Percentiles rank a stretch among this genome's conserved stretches.
These are phyloP conservation scores for Ecliptopera silaceata DNA, from an alignment of 2,888 invertebrate species.

Conservation along the genomic window DNA sequence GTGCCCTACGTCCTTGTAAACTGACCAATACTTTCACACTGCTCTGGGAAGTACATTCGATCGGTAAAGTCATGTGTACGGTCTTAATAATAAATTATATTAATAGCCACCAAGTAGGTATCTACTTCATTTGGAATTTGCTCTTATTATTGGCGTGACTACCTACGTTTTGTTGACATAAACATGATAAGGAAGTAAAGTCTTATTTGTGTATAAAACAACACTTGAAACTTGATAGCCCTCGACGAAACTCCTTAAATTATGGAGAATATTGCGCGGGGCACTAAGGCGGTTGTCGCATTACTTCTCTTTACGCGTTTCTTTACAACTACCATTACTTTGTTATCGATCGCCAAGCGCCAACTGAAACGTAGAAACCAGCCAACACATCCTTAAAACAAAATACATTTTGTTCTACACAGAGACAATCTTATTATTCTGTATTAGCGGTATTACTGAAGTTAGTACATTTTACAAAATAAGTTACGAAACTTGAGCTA, in stretches of 20 bases:
- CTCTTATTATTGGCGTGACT: conserved; percentile 32
- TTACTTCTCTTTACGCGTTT: conserved; percentile 42
- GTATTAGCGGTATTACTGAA: too few relatives aligned
- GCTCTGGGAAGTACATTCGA: conserved; percentile 13
- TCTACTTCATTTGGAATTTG: conserved; percentile 28
- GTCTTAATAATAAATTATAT: conserved; percentile 14
- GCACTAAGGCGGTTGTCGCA: conserved; percentile 44
- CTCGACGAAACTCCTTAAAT: conserved; percentile 50
- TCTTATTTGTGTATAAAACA: conserved; percentile 41
- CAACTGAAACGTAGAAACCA: conserved; percentile 35
- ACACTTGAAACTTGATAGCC: conserved; percentile 53
- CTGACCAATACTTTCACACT: conserved; percentile 15
- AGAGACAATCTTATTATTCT: too few relatives aligned
- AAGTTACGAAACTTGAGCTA: too few relatives aligned
- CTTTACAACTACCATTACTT: conserved; percentile 51
- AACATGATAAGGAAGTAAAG: conserved; percentile 56
- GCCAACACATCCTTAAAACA: conserved; percentile 1
- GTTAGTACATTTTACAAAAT: too few relatives aligned
- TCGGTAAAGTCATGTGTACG: neutral
- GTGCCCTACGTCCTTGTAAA: conserved; percentile 34
- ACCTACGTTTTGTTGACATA: conserved; percentile 36
- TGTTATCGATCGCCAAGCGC: conserved; percentile 47
- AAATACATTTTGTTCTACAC: neutral
- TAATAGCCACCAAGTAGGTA: conserved; percentile 9
- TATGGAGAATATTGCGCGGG: conserved; percentile 49